These are phyloP conservation scores for Misgurnus anguillicaudatus DNA, from an alignment of 2,113 vertebrate species.

Conservation along the genomic window DNA sequence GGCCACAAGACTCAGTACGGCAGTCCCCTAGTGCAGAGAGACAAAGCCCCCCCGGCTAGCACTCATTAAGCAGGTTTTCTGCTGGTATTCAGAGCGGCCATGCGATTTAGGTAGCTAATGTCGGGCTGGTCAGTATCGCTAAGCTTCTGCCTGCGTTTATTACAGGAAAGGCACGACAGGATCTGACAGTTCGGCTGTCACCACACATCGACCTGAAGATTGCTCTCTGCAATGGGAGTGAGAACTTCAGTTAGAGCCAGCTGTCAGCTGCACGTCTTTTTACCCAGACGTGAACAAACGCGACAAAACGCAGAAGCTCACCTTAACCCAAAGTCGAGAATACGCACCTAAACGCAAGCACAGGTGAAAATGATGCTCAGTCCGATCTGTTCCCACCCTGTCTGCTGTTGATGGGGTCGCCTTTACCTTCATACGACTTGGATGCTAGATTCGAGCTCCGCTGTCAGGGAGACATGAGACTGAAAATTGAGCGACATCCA, in stretches of 20 bases:
- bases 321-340: constrained; percentile 37
- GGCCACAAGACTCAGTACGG: neutral
- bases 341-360: constrained; percentile 31
- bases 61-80: constrained; percentile 26
- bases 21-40: neutral
- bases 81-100: neutral
- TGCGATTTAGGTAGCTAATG: neutral
- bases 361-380: constrained; percentile 52
- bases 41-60: constrained; percentile 21
- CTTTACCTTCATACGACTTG: too few species aligned
- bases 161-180: constrained; percentile 13
- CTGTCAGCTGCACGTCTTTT: constrained; percentile 14
- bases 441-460: neutral
- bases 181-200: constrained; percentile 38
- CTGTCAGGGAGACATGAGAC: neutral
- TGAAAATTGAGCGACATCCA: neutral
- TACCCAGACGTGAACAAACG: neutral
- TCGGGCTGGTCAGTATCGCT: neutral
- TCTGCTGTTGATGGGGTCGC: constrained; percentile 3
- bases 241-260: constrained; percentile 13
- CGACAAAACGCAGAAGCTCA: neutral
- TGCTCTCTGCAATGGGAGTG: constrained; percentile 1
- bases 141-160: neutral
- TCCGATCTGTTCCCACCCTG: constrained; percentile 35
- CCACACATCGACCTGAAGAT: neutral